A percentile compares a stretch with the other conserved stretches of the same genome.
Evolutionary conservation across 2,797 vertebrate genomes (phyloP).

Genomic region (Limosa lapponica): DNA sequence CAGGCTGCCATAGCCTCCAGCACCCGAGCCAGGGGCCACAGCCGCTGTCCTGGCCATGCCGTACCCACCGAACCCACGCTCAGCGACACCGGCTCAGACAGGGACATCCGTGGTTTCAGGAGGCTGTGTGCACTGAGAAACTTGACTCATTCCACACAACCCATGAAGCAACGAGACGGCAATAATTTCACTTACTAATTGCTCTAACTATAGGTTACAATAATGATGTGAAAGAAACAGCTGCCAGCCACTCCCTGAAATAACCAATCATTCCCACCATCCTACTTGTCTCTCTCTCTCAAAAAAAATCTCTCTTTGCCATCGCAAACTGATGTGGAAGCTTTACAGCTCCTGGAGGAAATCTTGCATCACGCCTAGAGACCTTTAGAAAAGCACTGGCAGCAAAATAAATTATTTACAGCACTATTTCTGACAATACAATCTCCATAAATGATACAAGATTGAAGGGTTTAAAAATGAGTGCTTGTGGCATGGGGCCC

Average conservation of each 20-base stretch:
- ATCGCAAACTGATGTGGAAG: constrained; percentile 38
- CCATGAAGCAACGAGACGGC: neutral
- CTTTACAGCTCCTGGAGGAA: constrained; percentile 61
- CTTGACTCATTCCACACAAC: neutral
- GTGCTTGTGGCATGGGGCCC: constrained; percentile 39
- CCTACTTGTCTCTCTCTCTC: neutral
- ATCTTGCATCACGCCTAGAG: constrained; percentile 44
- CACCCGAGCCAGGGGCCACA: rapidly evolving
- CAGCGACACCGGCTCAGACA: rapidly evolving
- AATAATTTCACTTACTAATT: neutral
- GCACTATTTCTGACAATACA: constrained; percentile 67
- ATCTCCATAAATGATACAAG: constrained; percentile 70
- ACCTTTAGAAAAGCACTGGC: constrained; percentile 64
- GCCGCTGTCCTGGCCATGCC: rapidly evolving
- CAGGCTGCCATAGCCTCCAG: rapidly evolving
- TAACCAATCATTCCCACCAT: constrained; percentile 37
- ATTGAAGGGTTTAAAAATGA: constrained; percentile 64
- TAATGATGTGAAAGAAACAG: neutral
- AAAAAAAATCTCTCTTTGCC: neutral
- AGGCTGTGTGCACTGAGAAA: neutral
- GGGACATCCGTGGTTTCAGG: rapidly evolving
- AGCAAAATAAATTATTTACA: constrained; percentile 71
- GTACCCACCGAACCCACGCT: rapidly evolving
- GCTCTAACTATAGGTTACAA: neutral
- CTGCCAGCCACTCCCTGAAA: neutral